Conservation (phyloP, 2,797 vertebrate species). For the Astyanax mexicanus region DNA sequence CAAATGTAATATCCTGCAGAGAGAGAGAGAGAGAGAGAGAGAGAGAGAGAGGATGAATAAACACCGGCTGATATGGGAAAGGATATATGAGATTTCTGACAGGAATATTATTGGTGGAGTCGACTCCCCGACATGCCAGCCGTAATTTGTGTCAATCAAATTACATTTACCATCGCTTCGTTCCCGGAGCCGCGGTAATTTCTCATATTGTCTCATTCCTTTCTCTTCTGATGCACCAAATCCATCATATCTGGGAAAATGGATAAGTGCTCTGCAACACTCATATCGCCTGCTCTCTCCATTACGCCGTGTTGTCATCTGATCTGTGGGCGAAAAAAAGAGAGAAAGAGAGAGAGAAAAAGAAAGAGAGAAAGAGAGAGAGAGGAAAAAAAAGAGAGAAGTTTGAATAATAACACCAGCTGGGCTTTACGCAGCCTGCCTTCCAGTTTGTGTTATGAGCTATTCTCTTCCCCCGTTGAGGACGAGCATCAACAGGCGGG, state of each 20-base stretch:
- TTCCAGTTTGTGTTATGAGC: conserved; percentile 39
- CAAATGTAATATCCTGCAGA: conserved; percentile 65
- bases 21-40: conserved; percentile 24
- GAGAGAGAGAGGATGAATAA: conserved; percentile 58
- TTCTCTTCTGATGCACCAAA: conserved; percentile 60
- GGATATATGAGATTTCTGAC: conserved; percentile 63
- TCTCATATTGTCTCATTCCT: conserved; percentile 63
- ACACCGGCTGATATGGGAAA: conserved; percentile 61
- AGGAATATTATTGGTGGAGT: conserved; percentile 63
- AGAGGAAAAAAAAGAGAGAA: too few species aligned
- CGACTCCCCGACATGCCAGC: conserved; percentile 56
- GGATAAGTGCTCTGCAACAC: conserved; percentile 59
- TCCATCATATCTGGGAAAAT: conserved; percentile 63
- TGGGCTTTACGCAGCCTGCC: conserved; percentile 28
- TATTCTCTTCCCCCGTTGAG: conserved; percentile 26
- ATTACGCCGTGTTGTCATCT: conserved; percentile 53
- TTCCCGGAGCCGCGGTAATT: conserved; percentile 61
- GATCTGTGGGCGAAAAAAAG: conserved; percentile 37
- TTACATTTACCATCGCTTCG: conserved; percentile 63
- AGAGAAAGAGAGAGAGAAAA: background rate
- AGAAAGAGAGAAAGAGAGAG: background rate
- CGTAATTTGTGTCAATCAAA: conserved; percentile 66
- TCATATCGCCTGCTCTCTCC: conserved; percentile 56
- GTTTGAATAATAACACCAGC: conserved; percentile 47
- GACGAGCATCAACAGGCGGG: conserved; percentile 42